These are phyloP conservation scores for Agonopterix heracliana DNA, from an alignment of 2,888 invertebrate species.

Conservation along the genomic window DNA sequence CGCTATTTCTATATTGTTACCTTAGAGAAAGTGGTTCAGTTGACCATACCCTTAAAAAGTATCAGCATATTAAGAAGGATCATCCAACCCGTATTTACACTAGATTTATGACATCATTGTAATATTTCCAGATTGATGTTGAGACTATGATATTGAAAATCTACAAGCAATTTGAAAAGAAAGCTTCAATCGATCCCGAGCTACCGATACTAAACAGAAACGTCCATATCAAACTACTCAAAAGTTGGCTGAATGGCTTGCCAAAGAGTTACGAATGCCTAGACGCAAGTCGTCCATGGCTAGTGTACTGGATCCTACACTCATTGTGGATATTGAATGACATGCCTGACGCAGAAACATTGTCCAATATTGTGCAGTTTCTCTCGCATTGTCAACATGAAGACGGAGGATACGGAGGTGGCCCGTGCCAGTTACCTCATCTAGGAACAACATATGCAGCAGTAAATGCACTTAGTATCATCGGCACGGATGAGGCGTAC, in stretches of 20 bases:
- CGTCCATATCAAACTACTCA: slow-evolving; percentile 80
- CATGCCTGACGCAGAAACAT: slow-evolving; percentile 58
- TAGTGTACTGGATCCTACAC: slow-evolving; percentile 98
- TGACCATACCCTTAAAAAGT: too few species aligned
- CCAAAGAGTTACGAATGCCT: slow-evolving; percentile 86
- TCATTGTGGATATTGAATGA: slow-evolving; percentile 82
- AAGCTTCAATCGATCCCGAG: slow-evolving; percentile 66
- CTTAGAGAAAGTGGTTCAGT: too few species aligned
- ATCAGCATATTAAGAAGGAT: too few species aligned
- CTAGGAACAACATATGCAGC: slow-evolving; percentile 99
- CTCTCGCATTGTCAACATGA: slow-evolving; percentile 82
- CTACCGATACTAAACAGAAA: slow-evolving; percentile 78
- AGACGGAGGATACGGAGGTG: slow-evolving; percentile 94
- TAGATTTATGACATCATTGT: too few species aligned
- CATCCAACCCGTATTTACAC: too few species aligned
- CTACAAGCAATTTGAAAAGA: slow-evolving; percentile 58
- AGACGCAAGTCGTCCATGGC: slow-evolving; percentile 97
- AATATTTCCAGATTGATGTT: slow-evolving; percentile 46
- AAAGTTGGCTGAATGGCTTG: slow-evolving; percentile 80
- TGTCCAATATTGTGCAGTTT: slow-evolving; percentile 56
- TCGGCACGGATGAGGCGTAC: slow-evolving; percentile 92
- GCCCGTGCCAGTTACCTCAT: slow-evolving; percentile 94
- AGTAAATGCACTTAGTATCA: slow-evolving; percentile 92
- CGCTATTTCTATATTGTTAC: too few species aligned
- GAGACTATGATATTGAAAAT: slow-evolving; percentile 52